phyloP scores from a whole-genome alignment of 2,113 vertebrate species.

The Bombycilla garrulus region DNA sequence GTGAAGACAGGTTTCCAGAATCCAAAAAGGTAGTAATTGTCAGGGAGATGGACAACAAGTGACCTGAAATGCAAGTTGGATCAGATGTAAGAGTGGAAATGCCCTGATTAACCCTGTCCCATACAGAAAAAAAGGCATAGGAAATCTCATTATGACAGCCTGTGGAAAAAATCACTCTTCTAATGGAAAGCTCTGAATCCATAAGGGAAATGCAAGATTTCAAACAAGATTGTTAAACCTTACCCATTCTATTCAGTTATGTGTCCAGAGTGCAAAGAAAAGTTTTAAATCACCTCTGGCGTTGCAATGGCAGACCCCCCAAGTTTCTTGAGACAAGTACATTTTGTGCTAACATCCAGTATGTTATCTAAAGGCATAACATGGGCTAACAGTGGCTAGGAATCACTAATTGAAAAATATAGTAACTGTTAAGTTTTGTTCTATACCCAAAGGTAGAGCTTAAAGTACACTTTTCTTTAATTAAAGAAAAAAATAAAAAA shows the following conservation, averaged over 20 bases:
- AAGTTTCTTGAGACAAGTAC: not conserved
- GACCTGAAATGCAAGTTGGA: not conserved
- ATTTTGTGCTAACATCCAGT: not conserved
- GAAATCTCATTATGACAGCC: not conserved
- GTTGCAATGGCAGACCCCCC: not conserved
- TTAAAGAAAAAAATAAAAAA: not conserved
- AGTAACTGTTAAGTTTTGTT: not conserved
- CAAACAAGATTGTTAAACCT: not conserved
- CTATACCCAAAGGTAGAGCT: not conserved
- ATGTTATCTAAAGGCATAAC: not conserved
- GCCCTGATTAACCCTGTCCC: rapidly evolving
- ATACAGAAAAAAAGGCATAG: not conserved
- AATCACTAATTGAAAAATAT: not conserved
- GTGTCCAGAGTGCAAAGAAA: not conserved
- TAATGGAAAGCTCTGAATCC: not conserved
- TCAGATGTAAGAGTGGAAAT: not conserved
- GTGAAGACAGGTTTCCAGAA: not conserved
- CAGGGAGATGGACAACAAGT: not conserved
- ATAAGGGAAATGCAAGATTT: not conserved
- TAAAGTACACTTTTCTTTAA: not conserved
- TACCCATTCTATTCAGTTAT: not conserved
- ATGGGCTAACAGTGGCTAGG: not conserved
- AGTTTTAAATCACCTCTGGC: not conserved
- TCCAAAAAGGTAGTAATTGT: rapidly evolving
- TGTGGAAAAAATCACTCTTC: not conserved